Base-by-base conservation (phyloP, 1,140 invertebrate species). In the Bombyx mori region DNA sequence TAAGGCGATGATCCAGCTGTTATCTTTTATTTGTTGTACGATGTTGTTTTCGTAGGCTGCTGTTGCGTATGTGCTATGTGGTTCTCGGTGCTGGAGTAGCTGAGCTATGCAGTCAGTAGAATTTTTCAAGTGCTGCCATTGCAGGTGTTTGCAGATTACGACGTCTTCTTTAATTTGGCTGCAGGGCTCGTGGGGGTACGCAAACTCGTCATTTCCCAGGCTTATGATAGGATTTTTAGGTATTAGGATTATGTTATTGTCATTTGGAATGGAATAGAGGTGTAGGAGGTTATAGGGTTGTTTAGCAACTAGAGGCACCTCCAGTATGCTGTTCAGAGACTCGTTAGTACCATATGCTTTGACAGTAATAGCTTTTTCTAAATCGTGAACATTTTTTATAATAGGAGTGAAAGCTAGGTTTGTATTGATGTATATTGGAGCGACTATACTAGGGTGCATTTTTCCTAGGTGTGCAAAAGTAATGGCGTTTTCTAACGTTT, bases 401-500 rank as follows among this genome's bases (percentile, higher is more conserved):
- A 57, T 58, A 35, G 61, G 58, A 10, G 54, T 8, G 12, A 60
- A 64, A 2, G 56, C 48, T 42, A 62, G 42, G 8, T 59, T 53
- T 8, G 43, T 26, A n/a, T 58, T 47, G n/a, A 65, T 68, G 2
- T 61, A 49, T 47, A 58, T 51, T 2, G 61, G 50, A 10, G 63
- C 52, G 52, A 70, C 26, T 2, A 66, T 58, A 44, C 59, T 69
- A 22, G 64, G 61, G 42, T 69, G 65, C 43, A 63, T 42, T 51
- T 65, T 64, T 22, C 45, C 57, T 26, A 70, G 42, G 51, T 70
- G 58, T 18, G 62, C 56, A 56, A 70, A 67, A 18, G 65, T 70
- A 42, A 67, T 57, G 42, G 65, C 68, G 22, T 66, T 67, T 59
- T 66, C 62, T 62, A 69, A 54, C 22, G 63, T 68, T 58, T 49